Percentiles rank a stretch among this genome's conserved stretches.
Evolutionary conservation across 2,888 invertebrate species (phyloP).

Genomic region (Stenoptilia bipunctidactyla): DNA sequence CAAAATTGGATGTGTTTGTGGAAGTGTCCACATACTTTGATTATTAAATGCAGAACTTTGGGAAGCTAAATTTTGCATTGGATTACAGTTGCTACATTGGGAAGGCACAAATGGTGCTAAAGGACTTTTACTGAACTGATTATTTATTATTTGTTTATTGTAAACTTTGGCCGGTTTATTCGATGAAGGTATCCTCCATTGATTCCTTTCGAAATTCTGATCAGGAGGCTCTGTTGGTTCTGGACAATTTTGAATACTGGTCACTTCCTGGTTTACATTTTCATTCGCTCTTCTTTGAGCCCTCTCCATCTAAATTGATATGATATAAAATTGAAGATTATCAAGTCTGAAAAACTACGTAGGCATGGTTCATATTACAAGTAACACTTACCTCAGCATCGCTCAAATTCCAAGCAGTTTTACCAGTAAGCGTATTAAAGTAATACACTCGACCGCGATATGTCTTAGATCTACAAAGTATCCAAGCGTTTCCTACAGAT

Average conservation of each 20-base stretch:
- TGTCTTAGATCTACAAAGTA: constrained; percentile 38
- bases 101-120: not conserved
- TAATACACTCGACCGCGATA: constrained; percentile 37
- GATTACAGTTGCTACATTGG: constrained; percentile 2
- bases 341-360: not conserved
- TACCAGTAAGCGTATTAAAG: constrained; percentile 42
- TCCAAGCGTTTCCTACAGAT: constrained; percentile 33
- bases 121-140: constrained; percentile 18
- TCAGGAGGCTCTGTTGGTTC: constrained; percentile 37
- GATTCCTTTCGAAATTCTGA: constrained; percentile 7
- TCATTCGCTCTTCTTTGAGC: constrained; percentile 23
- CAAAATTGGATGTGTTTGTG: constrained; percentile 15
- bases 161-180: constrained; percentile 14
- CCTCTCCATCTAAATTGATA: constrained; percentile 44
- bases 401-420: constrained; percentile 44
- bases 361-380: not conserved
- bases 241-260: constrained; percentile 22
- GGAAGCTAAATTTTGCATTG: not conserved
- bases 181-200: constrained; percentile 1
- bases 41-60: constrained; percentile 15
- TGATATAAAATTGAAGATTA: too few relatives aligned
- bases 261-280: constrained; percentile 15
- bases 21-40: constrained; percentile 23
- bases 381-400: constrained; percentile 30
- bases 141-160: constrained; percentile 25